Evolutionary conservation across 92 coral and sea anemone species (phyloP).

Genomic region (Porites cylindrica): DNA sequence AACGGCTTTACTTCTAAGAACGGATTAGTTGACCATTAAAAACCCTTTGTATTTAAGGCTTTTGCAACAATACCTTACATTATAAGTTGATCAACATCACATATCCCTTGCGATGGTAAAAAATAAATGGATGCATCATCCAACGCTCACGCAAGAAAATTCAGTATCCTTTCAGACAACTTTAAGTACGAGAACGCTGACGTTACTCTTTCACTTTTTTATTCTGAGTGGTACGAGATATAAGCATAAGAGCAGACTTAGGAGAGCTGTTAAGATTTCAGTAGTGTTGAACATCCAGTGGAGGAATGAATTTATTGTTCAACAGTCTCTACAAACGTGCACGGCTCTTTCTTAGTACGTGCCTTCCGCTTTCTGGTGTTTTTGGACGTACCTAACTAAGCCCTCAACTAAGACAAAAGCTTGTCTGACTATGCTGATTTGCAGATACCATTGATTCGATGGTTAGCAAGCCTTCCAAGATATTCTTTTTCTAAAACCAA

Average conservation of each 20-base stretch:
- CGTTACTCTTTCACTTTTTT: neutral
- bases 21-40: neutral
- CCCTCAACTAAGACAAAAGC: neutral
- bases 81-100: neutral
- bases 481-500: neutral
- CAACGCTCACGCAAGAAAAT: neutral
- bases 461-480: neutral
- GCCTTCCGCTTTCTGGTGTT: neutral
- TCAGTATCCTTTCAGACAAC: neutral
- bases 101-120: neutral
- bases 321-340: neutral
- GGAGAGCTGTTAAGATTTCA: neutral
- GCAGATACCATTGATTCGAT: neutral
- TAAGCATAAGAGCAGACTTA: constrained; percentile 22
- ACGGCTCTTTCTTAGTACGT: neutral
- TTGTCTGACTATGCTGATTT: neutral
- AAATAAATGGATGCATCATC: neutral
- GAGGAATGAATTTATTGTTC: constrained; percentile 6
- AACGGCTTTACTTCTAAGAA: neutral
- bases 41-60: neutral
- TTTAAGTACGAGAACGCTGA: neutral
- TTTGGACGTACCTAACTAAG: neutral
- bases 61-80: neutral
- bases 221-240: neutral
- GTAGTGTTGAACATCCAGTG: neutral